phyloP scores from a whole-genome alignment of 1,140 invertebrate genomes.

The Anastatus disparis region DNA sequence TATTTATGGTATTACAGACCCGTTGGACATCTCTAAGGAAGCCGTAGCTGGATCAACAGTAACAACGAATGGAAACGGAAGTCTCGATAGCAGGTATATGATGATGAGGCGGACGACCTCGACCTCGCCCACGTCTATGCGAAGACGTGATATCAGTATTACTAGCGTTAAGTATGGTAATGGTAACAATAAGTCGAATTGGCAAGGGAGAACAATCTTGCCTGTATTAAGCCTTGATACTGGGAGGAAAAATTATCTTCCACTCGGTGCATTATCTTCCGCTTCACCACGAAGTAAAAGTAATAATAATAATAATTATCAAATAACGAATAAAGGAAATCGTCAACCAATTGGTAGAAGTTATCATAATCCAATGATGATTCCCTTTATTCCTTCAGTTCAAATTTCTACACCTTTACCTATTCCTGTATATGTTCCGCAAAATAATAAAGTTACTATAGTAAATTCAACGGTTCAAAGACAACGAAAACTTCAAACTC shows the following conservation, averaged over 20 bases:
- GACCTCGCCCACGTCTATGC: conserved; percentile 11
- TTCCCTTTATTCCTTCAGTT: background rate
- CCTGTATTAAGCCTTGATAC: conserved; percentile 3
- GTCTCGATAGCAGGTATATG: conserved; percentile 61
- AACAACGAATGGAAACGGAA: conserved; percentile 34
- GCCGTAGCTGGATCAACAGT: background rate
- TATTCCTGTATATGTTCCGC: background rate
- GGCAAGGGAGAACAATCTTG: background rate
- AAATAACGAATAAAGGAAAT: background rate
- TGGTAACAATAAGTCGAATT: conserved; percentile 6
- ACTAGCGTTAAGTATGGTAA: conserved; percentile 33
- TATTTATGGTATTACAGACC: conserved; percentile 34
- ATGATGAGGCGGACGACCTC: conserved; percentile 33
- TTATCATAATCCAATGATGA: background rate
- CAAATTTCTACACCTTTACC: background rate
- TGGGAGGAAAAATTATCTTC: conserved; percentile 23
- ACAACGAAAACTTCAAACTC: background rate
- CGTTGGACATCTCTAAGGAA: conserved; percentile 30
- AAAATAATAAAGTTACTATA: too few species aligned
- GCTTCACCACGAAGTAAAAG: background rate
- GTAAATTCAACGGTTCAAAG: background rate
- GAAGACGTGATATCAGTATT: conserved; percentile 32
- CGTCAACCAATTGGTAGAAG: background rate
- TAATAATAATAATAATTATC: too few species aligned
- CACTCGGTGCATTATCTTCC: conserved; percentile 10